Evolutionary conservation across 2,797 vertebrate genomes (phyloP), one percentile per base, ranked within the genome.

Genomic region (Meda fulgida): DNA sequence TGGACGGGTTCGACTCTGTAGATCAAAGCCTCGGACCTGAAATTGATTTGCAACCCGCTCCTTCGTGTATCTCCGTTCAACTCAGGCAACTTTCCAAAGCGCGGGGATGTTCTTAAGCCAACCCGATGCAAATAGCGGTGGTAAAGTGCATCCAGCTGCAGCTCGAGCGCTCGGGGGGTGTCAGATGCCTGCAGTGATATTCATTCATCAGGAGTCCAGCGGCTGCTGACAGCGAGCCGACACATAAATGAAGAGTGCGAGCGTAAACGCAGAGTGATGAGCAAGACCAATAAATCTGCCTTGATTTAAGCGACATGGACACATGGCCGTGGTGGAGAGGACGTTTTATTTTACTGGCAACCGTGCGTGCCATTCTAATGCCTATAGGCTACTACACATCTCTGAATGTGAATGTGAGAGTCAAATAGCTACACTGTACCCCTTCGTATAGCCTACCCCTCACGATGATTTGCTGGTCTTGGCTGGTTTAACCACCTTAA

Each of bases 11-110:
- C 81, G 70, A 70, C 79, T 65, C 31, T 31, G 90, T 85, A 89
- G 90, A 94, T 94, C 92, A 94, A 93, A 92, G 91, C 84, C 83
- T 88, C 78, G 53, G 88, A 90, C 86, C 86, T 87, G 86, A 92
- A 89, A 90, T 70, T 87, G 88, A 84, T 90, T 84, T 91, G 89
- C 90, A 89, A 89, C 86, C 89, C 87, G 46, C 82, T 89, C 85
- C 83, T 26, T 60, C 51, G 60, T 77, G 83, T 81, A 31, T 48
- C 40, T 36, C 43, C 40, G n/a, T 78, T 87, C 83, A 87, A 83
- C 83, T 87, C 72, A 93, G 92, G 90, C 89, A 23, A 3, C 40
- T 3, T 5, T 88, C 91, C 92, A 92, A 87, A 82, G 71, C 70
- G 82, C 83, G 43, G 91, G 91, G 90, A 92, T 89, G 65, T 88